Evolutionary conservation across 92 coral and sea anemone species (phyloP), one percentile per base, ranked within the genome.

Genomic region (Nematostella vectensis): DNA sequence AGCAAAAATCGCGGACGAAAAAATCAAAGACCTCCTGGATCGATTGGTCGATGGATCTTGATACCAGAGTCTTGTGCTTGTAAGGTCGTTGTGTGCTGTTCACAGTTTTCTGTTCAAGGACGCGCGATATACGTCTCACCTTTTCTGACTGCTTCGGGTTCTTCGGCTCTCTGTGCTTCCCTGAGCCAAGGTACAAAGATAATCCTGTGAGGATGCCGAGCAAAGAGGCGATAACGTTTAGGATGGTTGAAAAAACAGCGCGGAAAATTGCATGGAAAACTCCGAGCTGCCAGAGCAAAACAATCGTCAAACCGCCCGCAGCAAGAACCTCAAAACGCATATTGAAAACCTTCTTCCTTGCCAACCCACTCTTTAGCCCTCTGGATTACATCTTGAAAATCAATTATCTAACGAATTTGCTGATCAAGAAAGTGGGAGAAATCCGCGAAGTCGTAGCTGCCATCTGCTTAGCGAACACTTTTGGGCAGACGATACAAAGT

Each of bases 21-120:
- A 85, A 71, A 49, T 91, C 98, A 71, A 91, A 82, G 31, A 91
- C 81, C 48, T 85, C 98, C 55, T 91, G 98, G 37, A 91, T 74
- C 50, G 89, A 78, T 48, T 86, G 85, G 62, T 91, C 98, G 16
- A 91, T 83, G 2, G 95, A 65, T 36, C 84, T 82, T 18, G 96
- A 81, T n/a, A 91, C 72, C 30, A 91, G 79, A 2, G 88, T 67
- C 44, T 62, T 55, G 55, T 85, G 98, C 29, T 74, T 71, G 68
- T 91, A 91, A 1, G 91, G 87, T 59, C 72, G 70, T 45, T 91
- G 96, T 0, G 69, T 56, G 28, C 73, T 77, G 48, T 54, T 77
- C 25, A 55, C 45, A 4, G 97, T 85, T 27, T 78, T 55, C 65
- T 75, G 77, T 31, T 76, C 88, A 16, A 91, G 80, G 38, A 73